Evolutionary conservation across 2,797 vertebrate species (phyloP).

Genomic region (Gephyroberyx darwinii): DNA sequence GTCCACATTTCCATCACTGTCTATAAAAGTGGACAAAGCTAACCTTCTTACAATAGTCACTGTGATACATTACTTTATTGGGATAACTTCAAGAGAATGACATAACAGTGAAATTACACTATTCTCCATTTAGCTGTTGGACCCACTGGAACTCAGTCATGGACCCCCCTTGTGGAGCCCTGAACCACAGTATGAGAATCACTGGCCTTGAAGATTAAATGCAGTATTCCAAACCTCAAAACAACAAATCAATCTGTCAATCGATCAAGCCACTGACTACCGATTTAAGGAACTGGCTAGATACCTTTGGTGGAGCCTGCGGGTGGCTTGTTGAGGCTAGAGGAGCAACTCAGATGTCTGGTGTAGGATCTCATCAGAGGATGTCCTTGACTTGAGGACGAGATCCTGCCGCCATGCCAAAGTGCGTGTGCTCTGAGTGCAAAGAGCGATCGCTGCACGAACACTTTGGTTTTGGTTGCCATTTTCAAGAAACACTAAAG

Average conservation of each 20-base stretch:
- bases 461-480: constrained; percentile 39
- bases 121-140: too few relatives aligned
- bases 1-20: too few relatives aligned
- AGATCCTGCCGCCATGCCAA: constrained; percentile 9
- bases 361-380: background rate
- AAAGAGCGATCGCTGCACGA: constrained; percentile 17
- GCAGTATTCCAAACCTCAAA: background rate
- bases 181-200: background rate
- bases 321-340: background rate
- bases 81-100: too few relatives aligned
- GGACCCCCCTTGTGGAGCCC: background rate
- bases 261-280: background rate
- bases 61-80: too few relatives aligned
- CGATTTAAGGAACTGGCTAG: too few relatives aligned
- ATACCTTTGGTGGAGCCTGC: constrained; percentile 51
- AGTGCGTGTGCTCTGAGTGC: constrained; percentile 27
- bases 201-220: too few relatives aligned
- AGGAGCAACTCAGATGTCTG: constrained; percentile 43
- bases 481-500: constrained; percentile 25
- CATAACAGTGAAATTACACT: too few relatives aligned
- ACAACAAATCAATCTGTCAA: background rate
- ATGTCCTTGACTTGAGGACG: constrained; percentile 27
- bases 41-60: too few relatives aligned
- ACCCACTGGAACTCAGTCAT: background rate
- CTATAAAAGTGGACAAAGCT: too few relatives aligned